Percentiles rank a stretch among this genome's conserved stretches.
These are phyloP conservation scores for Samia ricini DNA, from an alignment of 1,140 invertebrate genomes.

Conservation along the genomic window DNA sequence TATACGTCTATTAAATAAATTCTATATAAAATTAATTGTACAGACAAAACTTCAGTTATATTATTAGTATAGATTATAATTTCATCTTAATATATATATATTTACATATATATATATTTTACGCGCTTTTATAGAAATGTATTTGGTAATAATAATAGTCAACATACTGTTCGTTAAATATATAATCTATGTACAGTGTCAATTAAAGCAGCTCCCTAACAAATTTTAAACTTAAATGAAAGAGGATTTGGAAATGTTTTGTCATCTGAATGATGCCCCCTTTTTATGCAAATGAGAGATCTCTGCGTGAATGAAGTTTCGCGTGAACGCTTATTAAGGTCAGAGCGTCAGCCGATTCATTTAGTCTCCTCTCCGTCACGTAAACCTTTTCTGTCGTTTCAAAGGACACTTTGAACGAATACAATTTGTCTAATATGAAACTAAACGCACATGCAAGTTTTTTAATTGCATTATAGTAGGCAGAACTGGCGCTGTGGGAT, in stretches of 20 bases:
- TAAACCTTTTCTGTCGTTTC: neutral
- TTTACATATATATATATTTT: too few relatives aligned
- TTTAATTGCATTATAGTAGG: too few relatives aligned
- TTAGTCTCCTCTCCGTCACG: conserved; percentile 2
- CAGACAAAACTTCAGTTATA: too few relatives aligned
- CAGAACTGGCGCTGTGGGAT: too few relatives aligned
- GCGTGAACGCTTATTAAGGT: conserved; percentile 48
- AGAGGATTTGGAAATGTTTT: conserved; percentile 60
- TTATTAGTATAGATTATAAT: too few relatives aligned
- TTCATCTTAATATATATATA: too few relatives aligned
- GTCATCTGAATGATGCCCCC: conserved; percentile 54
- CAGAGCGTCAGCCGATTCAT: conserved; percentile 38
- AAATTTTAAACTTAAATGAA: conserved; percentile 68
- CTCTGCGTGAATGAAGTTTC: conserved; percentile 28
- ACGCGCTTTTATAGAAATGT: too few relatives aligned
- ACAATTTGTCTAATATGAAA: neutral
- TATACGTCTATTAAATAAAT: too few relatives aligned
- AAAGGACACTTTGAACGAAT: neutral
- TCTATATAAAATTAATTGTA: too few relatives aligned
- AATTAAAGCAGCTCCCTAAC: conserved; percentile 51
- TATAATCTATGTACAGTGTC: conserved; percentile 35
- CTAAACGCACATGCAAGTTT: neutral
- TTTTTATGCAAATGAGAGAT: conserved; percentile 67
- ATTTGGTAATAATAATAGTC: neutral
- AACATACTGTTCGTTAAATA: neutral